Evolutionary conservation across 2,797 vertebrate genomes (phyloP).

Genomic region (Xenops minutus): DNA sequence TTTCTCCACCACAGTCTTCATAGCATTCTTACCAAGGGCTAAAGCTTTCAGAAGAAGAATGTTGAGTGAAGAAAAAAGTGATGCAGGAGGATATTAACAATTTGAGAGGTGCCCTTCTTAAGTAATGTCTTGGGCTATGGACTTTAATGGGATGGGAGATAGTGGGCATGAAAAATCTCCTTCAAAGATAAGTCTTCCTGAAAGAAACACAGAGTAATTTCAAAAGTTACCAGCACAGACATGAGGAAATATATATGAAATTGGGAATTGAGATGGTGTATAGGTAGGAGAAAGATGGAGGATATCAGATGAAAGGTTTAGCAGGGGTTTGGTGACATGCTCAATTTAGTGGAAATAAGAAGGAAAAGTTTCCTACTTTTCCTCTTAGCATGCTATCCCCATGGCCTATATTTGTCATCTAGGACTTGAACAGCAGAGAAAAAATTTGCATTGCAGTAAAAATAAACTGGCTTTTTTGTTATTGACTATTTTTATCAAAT

Average conservation of each 20-base stretch:
- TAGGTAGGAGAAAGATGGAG: not conserved
- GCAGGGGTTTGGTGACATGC: not conserved
- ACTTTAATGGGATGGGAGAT: not conserved
- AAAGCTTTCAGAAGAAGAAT: not conserved
- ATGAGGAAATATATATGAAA: not conserved
- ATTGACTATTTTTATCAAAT: slow-evolving; percentile 81
- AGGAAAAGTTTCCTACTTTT: slow-evolving; percentile 5
- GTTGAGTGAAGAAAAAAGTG: not conserved
- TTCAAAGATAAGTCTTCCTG: not conserved
- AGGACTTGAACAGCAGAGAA: slow-evolving; percentile 20
- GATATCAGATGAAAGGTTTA: not conserved
- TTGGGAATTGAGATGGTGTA: not conserved
- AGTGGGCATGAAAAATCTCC: not conserved
- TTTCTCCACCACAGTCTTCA: not conserved
- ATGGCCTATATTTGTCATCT: slow-evolving; percentile 44
- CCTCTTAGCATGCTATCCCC: not conserved
- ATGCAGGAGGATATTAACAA: not conserved
- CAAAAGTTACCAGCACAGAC: not conserved
- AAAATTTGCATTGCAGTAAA: slow-evolving; percentile 69
- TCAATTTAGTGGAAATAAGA: slow-evolving; percentile 35
- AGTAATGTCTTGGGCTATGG: not conserved
- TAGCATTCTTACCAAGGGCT: not conserved
- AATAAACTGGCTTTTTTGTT: slow-evolving; percentile 73
- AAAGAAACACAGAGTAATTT: not conserved
- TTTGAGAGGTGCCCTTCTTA: not conserved